Conservation (phyloP, 2,797 vertebrate species). For the Sternarchorhynchus goeldii region DNA sequence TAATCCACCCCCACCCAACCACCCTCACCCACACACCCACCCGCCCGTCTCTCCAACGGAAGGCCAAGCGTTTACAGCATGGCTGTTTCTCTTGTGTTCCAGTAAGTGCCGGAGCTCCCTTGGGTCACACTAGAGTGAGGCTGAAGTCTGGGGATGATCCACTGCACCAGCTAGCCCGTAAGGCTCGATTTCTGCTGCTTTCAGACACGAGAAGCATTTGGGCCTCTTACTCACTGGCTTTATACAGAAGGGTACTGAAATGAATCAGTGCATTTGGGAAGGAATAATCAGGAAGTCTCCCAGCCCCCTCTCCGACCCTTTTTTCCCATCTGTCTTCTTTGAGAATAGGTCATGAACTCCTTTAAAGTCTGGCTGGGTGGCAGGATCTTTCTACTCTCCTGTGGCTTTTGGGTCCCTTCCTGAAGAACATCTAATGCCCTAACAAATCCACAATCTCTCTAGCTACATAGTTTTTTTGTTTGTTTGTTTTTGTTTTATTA, state of each 20-base stretch:
- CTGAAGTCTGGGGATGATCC: constrained; percentile 37
- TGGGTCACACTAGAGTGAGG: constrained; percentile 27
- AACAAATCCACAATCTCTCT: neutral
- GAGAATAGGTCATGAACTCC: neutral
- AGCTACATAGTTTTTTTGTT: neutral
- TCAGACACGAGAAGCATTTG: neutral
- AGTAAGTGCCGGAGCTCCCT: constrained; percentile 34
- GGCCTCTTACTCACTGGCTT: neutral
- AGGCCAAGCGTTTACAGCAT: constrained; percentile 42
- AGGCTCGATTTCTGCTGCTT: constrained; percentile 21
- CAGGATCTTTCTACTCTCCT: neutral
- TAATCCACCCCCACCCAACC: constrained; percentile 31
- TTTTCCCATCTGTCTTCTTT: neutral
- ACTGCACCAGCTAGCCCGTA: neutral
- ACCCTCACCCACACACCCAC: constrained; percentile 12
- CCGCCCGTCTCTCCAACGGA: constrained; percentile 34
- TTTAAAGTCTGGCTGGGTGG: neutral
- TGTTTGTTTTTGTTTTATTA: no score
- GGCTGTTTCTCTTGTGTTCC: constrained; percentile 45
- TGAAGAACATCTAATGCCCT: neutral
- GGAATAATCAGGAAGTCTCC: neutral
- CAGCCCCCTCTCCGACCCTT: neutral
- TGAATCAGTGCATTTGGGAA: neutral
- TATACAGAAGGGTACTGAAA: neutral
- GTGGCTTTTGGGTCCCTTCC: neutral